Base-by-base conservation (phyloP, 2,797 vertebrate species). In the Octomys mimax region DNA sequence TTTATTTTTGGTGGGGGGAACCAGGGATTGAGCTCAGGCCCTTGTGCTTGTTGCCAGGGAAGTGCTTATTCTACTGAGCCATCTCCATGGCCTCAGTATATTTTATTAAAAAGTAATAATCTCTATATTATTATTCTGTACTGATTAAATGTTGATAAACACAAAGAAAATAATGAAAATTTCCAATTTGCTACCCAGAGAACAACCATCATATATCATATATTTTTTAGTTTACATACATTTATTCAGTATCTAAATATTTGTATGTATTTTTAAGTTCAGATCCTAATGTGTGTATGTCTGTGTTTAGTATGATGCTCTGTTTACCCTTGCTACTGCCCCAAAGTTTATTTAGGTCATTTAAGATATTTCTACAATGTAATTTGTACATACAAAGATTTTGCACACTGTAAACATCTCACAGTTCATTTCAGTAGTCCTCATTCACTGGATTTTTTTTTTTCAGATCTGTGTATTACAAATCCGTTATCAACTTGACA, bases 241-340 rank as follows among this genome's bases (percentile, higher is more conserved):
- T 94, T 90, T 33, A 79, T 31, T 68, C 75, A 75, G 62, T 87
- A 46, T 24, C 33, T 39, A 57, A 75, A 49, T 78, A 2, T 49
- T 64, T 77, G 5, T 64, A 33, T 82, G 7, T 93, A 57, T 82
- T 96, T 89, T 79, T n/a, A 91, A 88, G 33, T 91, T 92, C 31
- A 46, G 6, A 80, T 87, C 33, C 26, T 96, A 39, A 1, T 59
- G 31, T 95, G 31, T 95, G 31, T 95, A 5, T 90, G 5, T 87
- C 13, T 66, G 64, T 80, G 11, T 54, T 92, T 64, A 68, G 70
- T 39, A 78, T 54, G 91, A 85, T 42, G 4, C n/a, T 85, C 11
- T 70, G 42, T 89, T 96, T 79, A 73, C 13, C 36, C 11, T 86
- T 95, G 70, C 49, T 92, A 12, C 1, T 57, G 1, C 83, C n/a